phyloP scores from a whole-genome alignment of 2,888 invertebrate species.

The Drosophila birchii region DNA sequence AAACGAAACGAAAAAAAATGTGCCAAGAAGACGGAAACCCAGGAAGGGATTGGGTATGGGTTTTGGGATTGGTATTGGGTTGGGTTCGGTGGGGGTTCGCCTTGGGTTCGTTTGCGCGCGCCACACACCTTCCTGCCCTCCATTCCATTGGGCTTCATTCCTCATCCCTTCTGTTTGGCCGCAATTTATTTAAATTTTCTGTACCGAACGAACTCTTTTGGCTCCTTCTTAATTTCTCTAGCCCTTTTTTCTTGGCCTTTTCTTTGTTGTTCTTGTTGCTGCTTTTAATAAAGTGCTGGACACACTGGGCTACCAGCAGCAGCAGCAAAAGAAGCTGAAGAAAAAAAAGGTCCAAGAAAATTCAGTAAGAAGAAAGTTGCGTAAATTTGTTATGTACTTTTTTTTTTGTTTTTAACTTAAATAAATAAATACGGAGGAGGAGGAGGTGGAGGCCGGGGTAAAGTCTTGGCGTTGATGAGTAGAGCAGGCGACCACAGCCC shows the following conservation, averaged over 20 bases:
- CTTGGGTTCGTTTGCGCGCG: conserved; percentile 28
- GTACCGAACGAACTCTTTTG: conserved; percentile 62
- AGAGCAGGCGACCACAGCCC: conserved; percentile 51
- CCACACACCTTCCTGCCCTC: conserved; percentile 14
- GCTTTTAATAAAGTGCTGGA: conserved; percentile 74
- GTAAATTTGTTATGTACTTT: conserved; percentile 77
- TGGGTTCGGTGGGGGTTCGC: conserved; percentile 8
- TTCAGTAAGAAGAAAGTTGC: conserved; percentile 59
- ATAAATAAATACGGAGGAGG: conserved; percentile 66
- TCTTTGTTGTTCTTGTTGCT: conserved; percentile 43
- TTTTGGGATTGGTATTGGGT: conserved; percentile 14
- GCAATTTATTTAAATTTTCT: conserved; percentile 72
- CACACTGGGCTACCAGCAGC: conserved; percentile 4
- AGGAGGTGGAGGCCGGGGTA: not conserved
- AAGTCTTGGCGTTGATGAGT: conserved; percentile 65
- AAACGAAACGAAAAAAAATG: conserved; percentile 62
- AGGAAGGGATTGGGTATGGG: conserved; percentile 11
- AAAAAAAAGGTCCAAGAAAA: conserved; percentile 39
- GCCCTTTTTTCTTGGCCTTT: conserved; percentile 3
- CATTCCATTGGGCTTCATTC: not conserved
- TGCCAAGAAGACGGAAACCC: conserved; percentile 66
- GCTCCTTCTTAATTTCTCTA: conserved; percentile 33
- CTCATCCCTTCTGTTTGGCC: conserved; percentile 9
- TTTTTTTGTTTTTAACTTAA: conserved; percentile 65
- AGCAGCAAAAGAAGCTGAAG: not conserved